Base-by-base conservation (phyloP, 2,888 invertebrate species). In the Diplazon laetatorius region DNA sequence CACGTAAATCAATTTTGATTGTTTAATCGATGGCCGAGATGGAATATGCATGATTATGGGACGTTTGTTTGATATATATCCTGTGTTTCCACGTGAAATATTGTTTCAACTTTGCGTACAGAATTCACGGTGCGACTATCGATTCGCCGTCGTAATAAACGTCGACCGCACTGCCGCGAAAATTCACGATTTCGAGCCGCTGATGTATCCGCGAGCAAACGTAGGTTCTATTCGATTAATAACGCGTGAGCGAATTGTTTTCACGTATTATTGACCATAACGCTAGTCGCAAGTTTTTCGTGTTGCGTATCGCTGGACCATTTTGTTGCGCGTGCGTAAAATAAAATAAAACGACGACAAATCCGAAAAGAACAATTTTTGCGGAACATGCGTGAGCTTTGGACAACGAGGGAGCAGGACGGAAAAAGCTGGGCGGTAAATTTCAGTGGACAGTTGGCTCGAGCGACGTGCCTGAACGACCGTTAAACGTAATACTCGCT, bases 401-500 rank as follows among this genome's bases (percentile, higher is more conserved):
- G 35, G 44, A 55, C 69, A 74, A 77, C 37, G 74, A 48, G 65
- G 70, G 59, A 44, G 66, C 39, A 37, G 63, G 46, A 68, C 30
- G 55, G 18, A 74, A 6, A 65, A n/a, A 57, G 63, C 57, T 72
- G 59, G 18, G 76, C 65, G 46, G 69, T 81, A 81, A 82, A 82
- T 75, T 81, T 79, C 44, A 81, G 75, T 69, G 76, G 80, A 79
- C 74, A 37, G 71, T 82, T 76, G 63, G 71, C 37, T 62, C 69
- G 76, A 71, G 59, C 77, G 63, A 69, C 72, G 76, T 73, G 69
- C 66, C 69, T 55, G 75, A 76, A 73, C 79, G 73, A 75, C 72
- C 77, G 71, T 81, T 77, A 80, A 80, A 69, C 72, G 68, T 59
- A 70, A 75, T n/a, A n/a, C 76, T 70, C 72, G 73, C 71, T 78